Evolutionary conservation across 2,888 invertebrate genomes (phyloP), one percentile per base, ranked within the genome.

Genomic region (Aleiodes alternator): DNA sequence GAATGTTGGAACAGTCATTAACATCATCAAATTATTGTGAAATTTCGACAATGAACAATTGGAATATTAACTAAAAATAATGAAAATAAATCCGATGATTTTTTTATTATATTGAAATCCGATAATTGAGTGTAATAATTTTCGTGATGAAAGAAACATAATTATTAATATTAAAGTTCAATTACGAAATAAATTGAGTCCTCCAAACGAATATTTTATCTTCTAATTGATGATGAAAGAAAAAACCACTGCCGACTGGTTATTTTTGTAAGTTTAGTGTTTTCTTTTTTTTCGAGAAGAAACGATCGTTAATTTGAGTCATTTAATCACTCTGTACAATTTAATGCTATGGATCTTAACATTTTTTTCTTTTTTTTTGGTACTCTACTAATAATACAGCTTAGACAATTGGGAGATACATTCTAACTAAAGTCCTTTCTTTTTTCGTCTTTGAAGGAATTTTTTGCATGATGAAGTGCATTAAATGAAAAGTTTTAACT

Each of bases 391-490:
- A 48, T 64, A 64, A 64, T 64, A 38, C n/a, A 64, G 43, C 64
- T 64, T 64, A 64, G 43, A 64, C 61, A 61, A 64, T 64, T 64
- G 64, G 43, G 64, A 64, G 12, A 48, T 64, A 43, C 64, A 64
- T 64, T 64, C 48, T 64, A 64, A 64, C 61, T n/a, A 14, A 64
- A 48, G 16, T 12, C 12, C 9, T 9, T 43, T 64, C n/a, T 64
- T 48, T 64, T 48, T 16, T 14, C 1, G 4, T 43, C 11, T 11
- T 48, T 64, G 23, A 43, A n/a, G 48, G 23, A 11, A 16, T 34
- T 61, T 61, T 48, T 16, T 16, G 29, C 70, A 43, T 38, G 55
- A 55, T 38, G 31, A 55, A 38, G n/a, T 31, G 8, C 14, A 61
- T 38, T 14, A 34, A 43, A 31, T 31, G 57, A 72, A 34, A 48